Conservation (phyloP, 2,797 vertebrate species). For the Xerus rutilus region DNA sequence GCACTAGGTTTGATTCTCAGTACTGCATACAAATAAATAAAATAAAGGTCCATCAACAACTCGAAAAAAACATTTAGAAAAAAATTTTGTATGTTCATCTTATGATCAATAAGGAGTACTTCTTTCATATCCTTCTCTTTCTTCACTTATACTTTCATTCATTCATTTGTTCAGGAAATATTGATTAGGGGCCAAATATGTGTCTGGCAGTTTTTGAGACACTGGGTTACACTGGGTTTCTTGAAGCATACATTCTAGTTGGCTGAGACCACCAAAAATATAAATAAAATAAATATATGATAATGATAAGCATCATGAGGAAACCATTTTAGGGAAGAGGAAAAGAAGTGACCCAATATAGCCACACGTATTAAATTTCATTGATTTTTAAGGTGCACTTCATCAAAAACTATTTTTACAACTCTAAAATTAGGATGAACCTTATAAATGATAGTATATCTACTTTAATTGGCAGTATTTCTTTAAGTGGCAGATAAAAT, state of each 20-base stretch:
- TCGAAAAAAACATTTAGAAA: too few species aligned
- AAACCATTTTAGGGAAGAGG: neutral
- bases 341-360: neutral
- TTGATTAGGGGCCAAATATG: neutral
- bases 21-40: too few species aligned
- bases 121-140: conserved; percentile 8
- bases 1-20: too few species aligned
- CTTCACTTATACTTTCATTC: neutral
- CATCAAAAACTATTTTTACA: conserved; percentile 13
- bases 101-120: neutral
- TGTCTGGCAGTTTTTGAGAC: neutral
- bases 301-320: neutral
- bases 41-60: too few species aligned
- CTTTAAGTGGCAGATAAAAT: conserved; percentile 3
- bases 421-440: neutral
- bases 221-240: neutral
- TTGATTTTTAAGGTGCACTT: conserved; percentile 3
- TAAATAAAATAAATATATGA: neutral
- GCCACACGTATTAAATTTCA: neutral
- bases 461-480: conserved; percentile 50
- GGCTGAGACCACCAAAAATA: neutral
- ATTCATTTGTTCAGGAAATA: neutral
- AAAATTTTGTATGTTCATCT: neutral
- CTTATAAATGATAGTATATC: conserved; percentile 10
- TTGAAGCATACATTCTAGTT: neutral